Conservation (phyloP, 1,140 invertebrate genomes). For the Rhyzopertha dominica region DNA sequence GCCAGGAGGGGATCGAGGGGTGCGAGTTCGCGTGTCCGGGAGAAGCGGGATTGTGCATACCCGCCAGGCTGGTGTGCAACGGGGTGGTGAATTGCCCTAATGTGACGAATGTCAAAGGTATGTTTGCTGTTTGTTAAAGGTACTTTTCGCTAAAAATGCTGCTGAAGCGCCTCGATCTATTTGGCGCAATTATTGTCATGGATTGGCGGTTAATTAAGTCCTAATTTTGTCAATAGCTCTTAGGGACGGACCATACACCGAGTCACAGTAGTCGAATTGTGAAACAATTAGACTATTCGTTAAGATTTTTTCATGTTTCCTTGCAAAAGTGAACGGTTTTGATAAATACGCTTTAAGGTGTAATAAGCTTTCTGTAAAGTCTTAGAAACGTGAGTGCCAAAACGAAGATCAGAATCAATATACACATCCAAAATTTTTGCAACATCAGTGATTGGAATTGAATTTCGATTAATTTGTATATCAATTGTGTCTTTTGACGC, state of each 20-base stretch:
- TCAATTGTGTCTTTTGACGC: too few species aligned
- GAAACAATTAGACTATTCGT: constrained; percentile 1
- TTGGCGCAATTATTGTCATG: too few species aligned
- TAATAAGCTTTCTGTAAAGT: too few species aligned
- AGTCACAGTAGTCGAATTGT: constrained; percentile 1
- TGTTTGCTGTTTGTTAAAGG: constrained; percentile 7
- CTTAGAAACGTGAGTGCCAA: too few species aligned
- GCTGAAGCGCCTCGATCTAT: too few species aligned
- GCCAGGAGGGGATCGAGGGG: constrained; percentile 45
- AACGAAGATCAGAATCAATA: too few species aligned
- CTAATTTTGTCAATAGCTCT: not conserved
- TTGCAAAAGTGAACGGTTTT: too few species aligned
- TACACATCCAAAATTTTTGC: too few species aligned
- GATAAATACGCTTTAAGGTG: too few species aligned
- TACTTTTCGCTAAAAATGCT: too few species aligned
- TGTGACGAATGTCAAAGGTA: constrained; percentile 39
- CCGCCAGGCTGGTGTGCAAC: constrained; percentile 75
- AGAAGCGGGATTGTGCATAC: constrained; percentile 74
- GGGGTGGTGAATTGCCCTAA: constrained; percentile 83
- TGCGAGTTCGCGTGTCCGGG: constrained; percentile 83
- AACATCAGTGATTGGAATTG: too few species aligned
- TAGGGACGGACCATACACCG: not conserved
- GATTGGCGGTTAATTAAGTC: not conserved
- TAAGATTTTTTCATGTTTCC: constrained; percentile 4
- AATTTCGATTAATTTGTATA: too few species aligned